These are phyloP conservation scores for Loris lydekkerianus DNA, from an alignment of 2,797 vertebrate species.

Conservation along the genomic window DNA sequence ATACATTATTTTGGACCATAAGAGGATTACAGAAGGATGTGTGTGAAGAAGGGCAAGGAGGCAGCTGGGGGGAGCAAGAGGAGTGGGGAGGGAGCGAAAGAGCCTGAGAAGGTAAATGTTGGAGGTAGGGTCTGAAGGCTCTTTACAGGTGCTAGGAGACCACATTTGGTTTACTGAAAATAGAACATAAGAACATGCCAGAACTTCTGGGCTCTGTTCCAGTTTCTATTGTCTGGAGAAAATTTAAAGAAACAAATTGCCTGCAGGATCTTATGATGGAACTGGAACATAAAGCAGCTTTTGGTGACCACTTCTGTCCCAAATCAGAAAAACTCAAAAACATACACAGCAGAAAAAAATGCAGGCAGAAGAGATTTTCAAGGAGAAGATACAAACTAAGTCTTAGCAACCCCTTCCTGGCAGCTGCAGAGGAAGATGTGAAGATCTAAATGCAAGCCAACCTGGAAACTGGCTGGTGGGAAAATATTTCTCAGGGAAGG, in stretches of 20 bases:
- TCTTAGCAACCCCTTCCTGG: background rate
- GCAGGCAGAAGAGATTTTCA: slow-evolving; percentile 35
- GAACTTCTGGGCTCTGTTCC: slow-evolving; percentile 59
- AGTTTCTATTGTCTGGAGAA: slow-evolving; percentile 59
- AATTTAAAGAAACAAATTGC: slow-evolving; percentile 48
- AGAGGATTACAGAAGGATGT: background rate
- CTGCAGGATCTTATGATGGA: slow-evolving; percentile 20
- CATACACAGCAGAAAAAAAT: background rate
- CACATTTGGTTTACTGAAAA: slow-evolving; percentile 15
- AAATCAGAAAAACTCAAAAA: slow-evolving; percentile 54
- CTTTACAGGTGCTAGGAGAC: slow-evolving; percentile 27
- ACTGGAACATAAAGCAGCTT: background rate
- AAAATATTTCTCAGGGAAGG: slow-evolving; percentile 39
- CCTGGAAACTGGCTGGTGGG: background rate
- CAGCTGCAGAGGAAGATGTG: background rate
- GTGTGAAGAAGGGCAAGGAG: background rate
- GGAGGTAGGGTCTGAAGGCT: slow-evolving; percentile 17
- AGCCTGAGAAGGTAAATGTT: background rate
- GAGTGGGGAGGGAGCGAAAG: background rate
- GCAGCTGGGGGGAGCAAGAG: background rate
- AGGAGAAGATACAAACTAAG: slow-evolving; percentile 35
- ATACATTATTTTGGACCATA: slow-evolving; percentile 29
- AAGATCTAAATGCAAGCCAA: slow-evolving; percentile 22
- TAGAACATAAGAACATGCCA: slow-evolving; percentile 46
- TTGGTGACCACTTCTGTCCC: slow-evolving; percentile 35